These are phyloP conservation scores for Ctenicera cuprea DNA, from an alignment of 2,888 invertebrate species.

Conservation along the genomic window DNA sequence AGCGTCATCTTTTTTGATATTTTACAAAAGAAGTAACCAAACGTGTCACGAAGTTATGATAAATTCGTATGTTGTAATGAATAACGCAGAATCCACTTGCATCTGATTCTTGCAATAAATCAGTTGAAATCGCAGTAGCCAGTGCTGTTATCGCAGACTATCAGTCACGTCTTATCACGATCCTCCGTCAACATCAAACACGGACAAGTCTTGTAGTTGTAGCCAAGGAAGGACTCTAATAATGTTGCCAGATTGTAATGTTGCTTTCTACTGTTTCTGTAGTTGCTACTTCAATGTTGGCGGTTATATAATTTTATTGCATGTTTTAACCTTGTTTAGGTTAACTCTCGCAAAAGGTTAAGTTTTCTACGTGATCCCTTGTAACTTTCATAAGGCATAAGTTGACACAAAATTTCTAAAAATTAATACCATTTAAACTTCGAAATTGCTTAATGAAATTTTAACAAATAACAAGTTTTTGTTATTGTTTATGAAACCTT, in stretches of 20 bases:
- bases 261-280: constrained; percentile 39
- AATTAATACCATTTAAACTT: too few relatives aligned
- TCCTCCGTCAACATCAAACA: constrained; percentile 60
- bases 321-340: constrained; percentile 26
- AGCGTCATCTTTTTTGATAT: neutral
- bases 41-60: constrained; percentile 34
- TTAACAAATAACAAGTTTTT: too few relatives aligned
- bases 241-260: constrained; percentile 57
- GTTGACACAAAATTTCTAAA: too few relatives aligned
- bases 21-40: neutral
- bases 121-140: constrained; percentile 58
- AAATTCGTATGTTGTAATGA: constrained; percentile 46
- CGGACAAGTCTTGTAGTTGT: constrained; percentile 58
- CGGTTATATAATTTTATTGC: constrained; percentile 44
- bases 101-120: constrained; percentile 53
- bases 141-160: constrained; percentile 60
- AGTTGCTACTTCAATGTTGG: constrained; percentile 47
- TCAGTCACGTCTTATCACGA: constrained; percentile 63
- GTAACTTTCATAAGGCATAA: constrained; percentile 4
- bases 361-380: constrained; percentile 30
- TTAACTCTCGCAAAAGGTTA: constrained; percentile 20
- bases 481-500: too few relatives aligned
- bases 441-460: too few relatives aligned
- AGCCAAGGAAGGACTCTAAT: constrained; percentile 56
- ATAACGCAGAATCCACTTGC: constrained; percentile 44